Percentiles rank a stretch among this genome's conserved stretches.
phyloP scores from a whole-genome alignment of 2,888 invertebrate species.

The Nineta flava region DNA sequence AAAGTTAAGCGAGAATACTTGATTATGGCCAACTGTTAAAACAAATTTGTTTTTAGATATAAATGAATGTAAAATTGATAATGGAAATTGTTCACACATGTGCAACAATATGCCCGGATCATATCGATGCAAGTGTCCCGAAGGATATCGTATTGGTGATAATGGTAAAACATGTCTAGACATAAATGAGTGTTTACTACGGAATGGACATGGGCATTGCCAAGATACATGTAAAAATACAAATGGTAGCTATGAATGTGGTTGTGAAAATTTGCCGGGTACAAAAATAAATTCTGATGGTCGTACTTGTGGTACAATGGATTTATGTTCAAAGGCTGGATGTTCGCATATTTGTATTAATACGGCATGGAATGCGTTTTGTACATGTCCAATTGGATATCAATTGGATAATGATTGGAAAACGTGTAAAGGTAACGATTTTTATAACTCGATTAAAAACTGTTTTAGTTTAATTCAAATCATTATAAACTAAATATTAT shows the following conservation, averaged over 20 bases:
- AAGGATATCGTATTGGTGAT: conserved; percentile 12
- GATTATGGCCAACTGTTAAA: no score
- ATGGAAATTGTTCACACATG: not conserved
- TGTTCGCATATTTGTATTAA: conserved; percentile 44
- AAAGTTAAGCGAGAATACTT: no score
- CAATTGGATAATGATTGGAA: conserved; percentile 23
- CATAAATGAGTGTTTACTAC: conserved; percentile 42
- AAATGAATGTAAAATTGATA: conserved; percentile 19
- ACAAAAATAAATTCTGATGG: conserved; percentile 37
- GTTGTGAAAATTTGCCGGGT: conserved; percentile 37
- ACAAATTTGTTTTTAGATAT: no score
- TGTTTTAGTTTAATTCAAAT: no score
- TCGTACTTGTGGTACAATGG: conserved; percentile 36
- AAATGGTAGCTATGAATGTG: conserved; percentile 39
- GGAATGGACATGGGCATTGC: conserved; percentile 47
- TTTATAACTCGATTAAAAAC: no score
- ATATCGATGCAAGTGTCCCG: no score
- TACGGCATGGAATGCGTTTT: conserved; percentile 27
- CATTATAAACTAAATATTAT: no score
- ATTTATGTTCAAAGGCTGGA: conserved; percentile 35
- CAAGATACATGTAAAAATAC: conserved; percentile 43
- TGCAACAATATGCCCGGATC: no score
- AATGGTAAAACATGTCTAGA: conserved; percentile 24
- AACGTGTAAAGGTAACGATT: conserved; percentile 23
- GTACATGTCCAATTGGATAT: conserved; percentile 25